phyloP scores from a whole-genome alignment of 2,888 invertebrate species.

The Germaria angustata region DNA sequence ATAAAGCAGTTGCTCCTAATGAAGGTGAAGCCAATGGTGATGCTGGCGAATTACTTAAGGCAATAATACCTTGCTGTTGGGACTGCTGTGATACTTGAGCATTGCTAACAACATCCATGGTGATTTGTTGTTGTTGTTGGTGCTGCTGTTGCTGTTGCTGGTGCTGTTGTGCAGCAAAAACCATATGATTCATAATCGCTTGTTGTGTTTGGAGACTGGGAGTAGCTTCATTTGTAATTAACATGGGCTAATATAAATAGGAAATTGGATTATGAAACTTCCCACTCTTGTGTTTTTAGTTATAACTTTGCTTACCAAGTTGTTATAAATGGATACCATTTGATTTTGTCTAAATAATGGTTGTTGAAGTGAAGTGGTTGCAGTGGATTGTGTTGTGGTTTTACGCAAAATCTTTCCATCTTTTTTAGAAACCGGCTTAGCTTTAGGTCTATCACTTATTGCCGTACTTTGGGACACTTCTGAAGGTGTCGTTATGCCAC shows the following conservation, averaged over 20 bases:
- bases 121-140: constrained; percentile 73
- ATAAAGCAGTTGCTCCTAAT: constrained; percentile 53
- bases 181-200: constrained; percentile 71
- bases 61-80: constrained; percentile 68
- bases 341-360: constrained; percentile 77
- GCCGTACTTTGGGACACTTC: constrained; percentile 84
- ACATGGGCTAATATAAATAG: constrained; percentile 70
- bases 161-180: constrained; percentile 74
- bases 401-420: constrained; percentile 88
- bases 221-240: constrained; percentile 72
- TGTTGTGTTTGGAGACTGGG: constrained; percentile 71
- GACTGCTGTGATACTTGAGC: constrained; percentile 68
- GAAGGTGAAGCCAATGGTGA: constrained; percentile 76
- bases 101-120: constrained; percentile 70
- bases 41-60: constrained; percentile 76
- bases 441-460: constrained; percentile 91
- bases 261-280: neutral
- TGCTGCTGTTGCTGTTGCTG: constrained; percentile 70
- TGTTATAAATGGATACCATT: constrained; percentile 80
- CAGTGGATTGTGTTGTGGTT: constrained; percentile 79
- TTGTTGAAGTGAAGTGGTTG: constrained; percentile 77
- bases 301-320: constrained; percentile 74
- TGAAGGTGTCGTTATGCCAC: constrained; percentile 78
- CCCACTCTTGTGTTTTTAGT: neutral
- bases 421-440: constrained; percentile 89